A percentile compares a stretch with the other conserved stretches of the same genome.
phyloP scores from a whole-genome alignment of 2,797 vertebrate species.

The Catharus ustulatus region DNA sequence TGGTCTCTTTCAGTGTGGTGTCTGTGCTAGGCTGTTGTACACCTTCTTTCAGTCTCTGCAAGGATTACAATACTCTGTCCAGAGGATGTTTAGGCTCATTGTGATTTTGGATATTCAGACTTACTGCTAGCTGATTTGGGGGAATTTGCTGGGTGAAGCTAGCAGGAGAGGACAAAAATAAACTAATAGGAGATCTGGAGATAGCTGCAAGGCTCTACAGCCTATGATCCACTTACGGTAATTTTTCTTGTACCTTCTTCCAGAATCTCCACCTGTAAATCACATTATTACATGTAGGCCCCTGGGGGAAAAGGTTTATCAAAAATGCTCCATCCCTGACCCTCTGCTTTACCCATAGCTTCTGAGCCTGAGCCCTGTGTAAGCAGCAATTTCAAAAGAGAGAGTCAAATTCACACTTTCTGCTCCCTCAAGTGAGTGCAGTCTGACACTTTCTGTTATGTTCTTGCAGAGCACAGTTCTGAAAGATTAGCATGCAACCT shows the following conservation, averaged over 20 bases:
- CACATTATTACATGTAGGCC: neutral
- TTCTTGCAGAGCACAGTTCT: neutral
- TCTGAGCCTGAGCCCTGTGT: neutral
- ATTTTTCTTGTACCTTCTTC: conserved; percentile 2
- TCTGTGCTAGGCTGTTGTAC: neutral
- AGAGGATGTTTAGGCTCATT: neutral
- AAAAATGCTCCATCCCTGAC: neutral
- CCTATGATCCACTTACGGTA: neutral
- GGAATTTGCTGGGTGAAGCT: neutral
- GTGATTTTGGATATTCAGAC: neutral
- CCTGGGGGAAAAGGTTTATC: neutral
- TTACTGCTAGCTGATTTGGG: neutral
- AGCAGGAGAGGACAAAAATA: neutral
- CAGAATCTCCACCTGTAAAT: neutral
- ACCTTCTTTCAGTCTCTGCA: neutral
- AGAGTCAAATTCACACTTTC: neutral
- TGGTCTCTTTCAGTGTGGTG: neutral
- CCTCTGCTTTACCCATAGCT: neutral
- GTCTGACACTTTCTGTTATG: neutral
- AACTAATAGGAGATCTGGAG: neutral
- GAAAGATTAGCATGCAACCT: neutral
- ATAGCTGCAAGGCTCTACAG: neutral
- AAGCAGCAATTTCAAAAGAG: neutral
- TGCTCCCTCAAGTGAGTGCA: neutral
- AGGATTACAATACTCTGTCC: neutral